A percentile compares a stretch with the other conserved stretches of the same genome.
Conservation (phyloP, 1,140 invertebrate genomes). For the Drosophila kanapiae region DNA sequence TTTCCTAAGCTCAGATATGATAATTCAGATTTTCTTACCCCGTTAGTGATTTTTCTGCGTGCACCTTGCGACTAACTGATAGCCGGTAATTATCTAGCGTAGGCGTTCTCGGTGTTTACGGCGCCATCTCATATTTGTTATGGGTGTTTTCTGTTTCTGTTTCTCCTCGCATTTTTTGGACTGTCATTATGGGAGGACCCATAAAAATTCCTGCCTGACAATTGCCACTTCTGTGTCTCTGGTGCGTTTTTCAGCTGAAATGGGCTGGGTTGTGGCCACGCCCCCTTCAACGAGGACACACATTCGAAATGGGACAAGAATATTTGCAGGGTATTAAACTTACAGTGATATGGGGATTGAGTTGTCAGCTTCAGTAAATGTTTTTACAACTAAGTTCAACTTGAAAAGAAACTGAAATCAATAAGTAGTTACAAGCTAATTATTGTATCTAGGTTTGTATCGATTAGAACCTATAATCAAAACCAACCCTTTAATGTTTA, state of each 20-base stretch:
- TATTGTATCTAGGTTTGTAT: background rate
- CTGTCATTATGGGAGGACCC: constrained; percentile 42
- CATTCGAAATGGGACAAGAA: background rate
- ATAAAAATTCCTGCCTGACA: constrained; percentile 36
- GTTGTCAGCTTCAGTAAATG: background rate
- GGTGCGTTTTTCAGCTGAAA: constrained; percentile 12
- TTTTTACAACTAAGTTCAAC: background rate
- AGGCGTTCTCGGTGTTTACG: constrained; percentile 64
- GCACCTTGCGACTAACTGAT: constrained; percentile 36
- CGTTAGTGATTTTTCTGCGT: no score
- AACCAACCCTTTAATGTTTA: constrained; percentile 15
- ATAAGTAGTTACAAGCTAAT: no score
- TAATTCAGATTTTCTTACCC: no score
- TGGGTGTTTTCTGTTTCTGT: constrained; percentile 34
- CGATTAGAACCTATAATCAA: background rate
- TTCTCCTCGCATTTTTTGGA: constrained; percentile 20
- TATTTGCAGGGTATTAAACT: background rate
- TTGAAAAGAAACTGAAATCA: background rate
- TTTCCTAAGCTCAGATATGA: no score
- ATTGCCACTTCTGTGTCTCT: constrained; percentile 25
- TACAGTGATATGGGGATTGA: background rate
- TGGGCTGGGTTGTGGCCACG: constrained; percentile 2
- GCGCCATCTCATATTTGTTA: constrained; percentile 40
- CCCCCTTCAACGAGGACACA: constrained; percentile 5
- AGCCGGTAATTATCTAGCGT: constrained; percentile 74